These are phyloP conservation scores for Steinernema khuongi DNA, from an alignment of 1,140 invertebrate genomes.

Conservation along the genomic window DNA sequence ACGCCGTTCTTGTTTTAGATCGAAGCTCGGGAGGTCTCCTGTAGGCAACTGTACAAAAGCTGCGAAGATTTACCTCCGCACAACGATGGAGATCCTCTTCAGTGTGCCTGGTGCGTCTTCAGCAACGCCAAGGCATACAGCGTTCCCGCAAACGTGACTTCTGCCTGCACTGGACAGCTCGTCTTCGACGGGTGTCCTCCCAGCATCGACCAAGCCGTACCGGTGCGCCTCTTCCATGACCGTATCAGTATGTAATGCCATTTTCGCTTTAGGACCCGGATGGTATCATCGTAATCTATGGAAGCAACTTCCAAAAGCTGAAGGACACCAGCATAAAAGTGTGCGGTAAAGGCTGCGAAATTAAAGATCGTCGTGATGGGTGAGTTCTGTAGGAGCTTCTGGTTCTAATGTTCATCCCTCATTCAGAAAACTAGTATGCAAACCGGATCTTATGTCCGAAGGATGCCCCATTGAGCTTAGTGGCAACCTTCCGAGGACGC, in stretches of 20 bases:
- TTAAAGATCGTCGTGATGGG: not conserved
- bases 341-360: not conserved
- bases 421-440: not conserved
- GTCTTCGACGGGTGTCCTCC: not conserved
- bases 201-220: not conserved
- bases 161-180: not conserved
- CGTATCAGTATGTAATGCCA: not conserved
- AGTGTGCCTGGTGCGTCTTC: not conserved
- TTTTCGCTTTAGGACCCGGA: not conserved
- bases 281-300: not conserved
- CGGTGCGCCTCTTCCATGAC: not conserved
- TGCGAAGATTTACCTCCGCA: not conserved
- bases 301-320: not conserved
- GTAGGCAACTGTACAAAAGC: not conserved
- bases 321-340: not conserved
- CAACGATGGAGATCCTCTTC: not conserved
- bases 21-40: not conserved
- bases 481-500: not conserved
- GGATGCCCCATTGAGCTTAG: not conserved
- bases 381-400: not conserved
- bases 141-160: not conserved
- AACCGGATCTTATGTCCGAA: not conserved
- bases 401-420: not conserved
- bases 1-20: not conserved
- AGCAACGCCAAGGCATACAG: not conserved